Base-by-base conservation (phyloP, 2,888 invertebrate species). In the Trissolcus brochymenae region DNA sequence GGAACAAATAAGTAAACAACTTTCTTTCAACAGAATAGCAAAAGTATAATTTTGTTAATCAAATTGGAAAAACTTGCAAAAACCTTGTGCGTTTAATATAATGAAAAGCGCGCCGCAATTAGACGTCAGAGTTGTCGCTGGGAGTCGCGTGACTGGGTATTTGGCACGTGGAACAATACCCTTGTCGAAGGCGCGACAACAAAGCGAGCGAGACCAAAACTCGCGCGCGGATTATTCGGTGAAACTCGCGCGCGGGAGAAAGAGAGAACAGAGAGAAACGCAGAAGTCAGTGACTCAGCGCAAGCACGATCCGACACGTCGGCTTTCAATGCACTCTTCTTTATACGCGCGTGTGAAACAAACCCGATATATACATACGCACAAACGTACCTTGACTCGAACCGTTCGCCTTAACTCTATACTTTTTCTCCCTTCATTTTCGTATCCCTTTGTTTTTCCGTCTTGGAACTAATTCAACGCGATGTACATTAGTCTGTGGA, bases 121-220 rank as follows among this genome's bases (percentile, higher is more conserved):
- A 40, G 43, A 55, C 54, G 50, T 14, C 21, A 16, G 16, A 16
- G 51, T 6, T 35, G 35, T 35, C 35, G 35, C 35, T 35, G 35
- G 35, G 50, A 40, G 73, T 66, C 61, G 73, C 66, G 73, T 73
- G 73, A 66, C 61, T 50, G 56, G 73, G 50, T 56, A 66, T 66
- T 73, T 66, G 73, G 73, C 73, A 67, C 66, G 72, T 54, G 65
- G 66, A 73, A 73, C 73, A 66, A 73, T 67, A 73, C 50, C 72
- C 65, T 65, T 72, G 72, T 60, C 60, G 11, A 40, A 55, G 21
- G 51, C 66, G 60, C 59, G 59, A 53, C 60, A 56, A 55, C 61
- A 62, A 71, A 62, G 66, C 51, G 50, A 25, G 70, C 70, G 55
- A 19, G 57, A 17, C 64, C 19, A 46, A 71, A 70, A 21, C 50